These are phyloP conservation scores for Gobio gobio DNA, from an alignment of 2,113 vertebrate genomes.

Conservation along the genomic window DNA sequence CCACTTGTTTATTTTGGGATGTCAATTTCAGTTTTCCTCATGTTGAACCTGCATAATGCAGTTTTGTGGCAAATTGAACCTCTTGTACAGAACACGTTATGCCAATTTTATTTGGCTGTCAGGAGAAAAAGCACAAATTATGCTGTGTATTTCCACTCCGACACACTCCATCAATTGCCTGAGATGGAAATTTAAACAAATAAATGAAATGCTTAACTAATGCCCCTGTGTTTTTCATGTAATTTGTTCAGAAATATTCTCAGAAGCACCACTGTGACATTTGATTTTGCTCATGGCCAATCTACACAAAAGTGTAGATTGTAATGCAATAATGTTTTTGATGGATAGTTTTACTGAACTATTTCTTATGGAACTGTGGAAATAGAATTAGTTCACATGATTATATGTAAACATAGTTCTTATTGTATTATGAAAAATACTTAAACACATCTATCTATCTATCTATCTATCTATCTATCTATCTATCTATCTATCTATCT, in stretches of 20 bases:
- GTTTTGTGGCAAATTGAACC: constrained; percentile 11
- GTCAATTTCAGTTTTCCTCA: not conserved
- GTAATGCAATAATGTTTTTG: too few relatives aligned
- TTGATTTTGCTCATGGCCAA: constrained; percentile 5
- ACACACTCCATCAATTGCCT: constrained; percentile 10
- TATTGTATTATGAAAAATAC: too few relatives aligned
- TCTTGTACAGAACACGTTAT: constrained; percentile 17
- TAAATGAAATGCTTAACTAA: constrained; percentile 29
- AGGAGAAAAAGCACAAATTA: constrained; percentile 9
- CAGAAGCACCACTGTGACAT: not conserved
- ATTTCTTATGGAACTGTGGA: not conserved
- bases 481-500: too few relatives aligned
- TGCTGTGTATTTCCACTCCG: constrained; percentile 11
- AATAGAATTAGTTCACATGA: not conserved
- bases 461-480: too few relatives aligned
- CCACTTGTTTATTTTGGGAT: not conserved
- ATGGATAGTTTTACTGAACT: constrained; percentile 1
- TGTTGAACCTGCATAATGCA: not conserved
- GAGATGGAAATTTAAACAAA: constrained; percentile 35
- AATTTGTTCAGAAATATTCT: constrained; percentile 5
- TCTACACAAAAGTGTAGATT: not conserved
- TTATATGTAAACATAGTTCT: not conserved
- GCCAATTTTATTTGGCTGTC: constrained; percentile 36
- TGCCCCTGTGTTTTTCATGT: not conserved
- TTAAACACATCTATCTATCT: too few relatives aligned